These are phyloP conservation scores for Phylloscopus collybita DNA, from an alignment of 2,797 vertebrate genomes.

Conservation along the genomic window DNA sequence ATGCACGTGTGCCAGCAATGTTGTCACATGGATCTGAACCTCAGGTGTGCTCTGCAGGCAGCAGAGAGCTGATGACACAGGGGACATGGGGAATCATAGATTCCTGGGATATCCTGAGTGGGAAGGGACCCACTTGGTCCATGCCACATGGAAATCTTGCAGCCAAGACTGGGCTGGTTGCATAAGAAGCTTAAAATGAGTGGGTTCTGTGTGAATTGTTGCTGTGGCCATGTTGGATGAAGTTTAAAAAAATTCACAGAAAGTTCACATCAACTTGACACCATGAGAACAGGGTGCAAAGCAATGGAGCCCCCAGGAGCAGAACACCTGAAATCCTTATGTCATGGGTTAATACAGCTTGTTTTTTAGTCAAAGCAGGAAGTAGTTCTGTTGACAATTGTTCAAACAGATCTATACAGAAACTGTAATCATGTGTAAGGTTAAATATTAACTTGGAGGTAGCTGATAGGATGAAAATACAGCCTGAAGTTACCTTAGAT, in stretches of 20 bases:
- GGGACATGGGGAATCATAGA: background rate
- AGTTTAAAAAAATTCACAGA: background rate
- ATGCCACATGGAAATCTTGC: no score
- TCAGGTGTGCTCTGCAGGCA: no score
- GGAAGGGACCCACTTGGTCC: background rate
- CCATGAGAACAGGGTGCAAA: background rate
- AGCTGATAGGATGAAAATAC: background rate
- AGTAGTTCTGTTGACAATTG: background rate
- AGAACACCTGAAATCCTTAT: background rate
- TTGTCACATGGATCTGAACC: background rate
- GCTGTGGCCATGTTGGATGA: background rate
- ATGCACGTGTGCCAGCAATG: fast-evolving
- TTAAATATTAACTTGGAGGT: background rate
- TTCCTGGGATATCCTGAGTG: background rate
- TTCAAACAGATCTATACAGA: background rate
- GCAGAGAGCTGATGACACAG: background rate
- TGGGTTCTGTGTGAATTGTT: background rate
- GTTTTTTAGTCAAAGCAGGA: no score
- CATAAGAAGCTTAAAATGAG: background rate
- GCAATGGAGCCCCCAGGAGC: background rate
- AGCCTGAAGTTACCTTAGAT: background rate
- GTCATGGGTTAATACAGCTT: no score
- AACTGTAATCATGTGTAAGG: background rate
- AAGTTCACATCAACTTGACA: background rate
- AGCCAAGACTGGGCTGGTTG: background rate